Conservation (phyloP, 2,113 vertebrate genomes). For the Chaetodon auriga region DNA sequence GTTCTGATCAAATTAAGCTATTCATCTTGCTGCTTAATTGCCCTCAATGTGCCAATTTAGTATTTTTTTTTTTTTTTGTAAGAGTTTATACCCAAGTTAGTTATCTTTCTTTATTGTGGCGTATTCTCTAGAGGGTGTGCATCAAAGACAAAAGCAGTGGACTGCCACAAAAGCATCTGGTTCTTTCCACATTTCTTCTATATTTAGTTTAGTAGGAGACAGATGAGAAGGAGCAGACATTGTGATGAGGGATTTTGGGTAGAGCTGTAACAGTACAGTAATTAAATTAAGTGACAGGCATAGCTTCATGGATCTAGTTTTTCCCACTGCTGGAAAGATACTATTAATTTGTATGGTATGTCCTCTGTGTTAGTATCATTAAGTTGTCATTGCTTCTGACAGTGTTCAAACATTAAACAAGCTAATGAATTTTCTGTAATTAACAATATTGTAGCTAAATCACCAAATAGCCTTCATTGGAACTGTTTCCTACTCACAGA, state of each 20-base stretch:
- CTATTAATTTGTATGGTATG: constrained; percentile 44
- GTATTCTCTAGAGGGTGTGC: constrained; percentile 59
- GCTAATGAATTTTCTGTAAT: constrained; percentile 48
- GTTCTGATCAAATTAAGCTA: constrained; percentile 70
- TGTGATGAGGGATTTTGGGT: constrained; percentile 64
- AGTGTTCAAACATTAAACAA: constrained; percentile 40
- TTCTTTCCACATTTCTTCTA: constrained; percentile 60
- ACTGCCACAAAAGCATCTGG: constrained; percentile 73
- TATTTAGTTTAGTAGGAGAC: constrained; percentile 67
- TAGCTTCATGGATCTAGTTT: constrained; percentile 57
- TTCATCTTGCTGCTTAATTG: constrained; percentile 77
- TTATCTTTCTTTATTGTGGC: constrained; percentile 53
- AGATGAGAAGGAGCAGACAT: constrained; percentile 53
- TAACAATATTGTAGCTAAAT: constrained; percentile 11
- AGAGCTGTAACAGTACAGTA: constrained; percentile 55
- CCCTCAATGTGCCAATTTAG: constrained; percentile 75
- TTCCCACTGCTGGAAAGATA: constrained; percentile 40
- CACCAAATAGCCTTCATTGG: neutral
- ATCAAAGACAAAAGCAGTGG: constrained; percentile 68
- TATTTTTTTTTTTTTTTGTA: constrained; percentile 45
- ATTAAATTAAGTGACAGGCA: constrained; percentile 74
- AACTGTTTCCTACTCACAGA: constrained; percentile 2
- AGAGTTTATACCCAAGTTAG: constrained; percentile 65
- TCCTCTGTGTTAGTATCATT: constrained; percentile 55
- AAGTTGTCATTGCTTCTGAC: constrained; percentile 60